Evolutionary conservation across 1,140 invertebrate genomes (phyloP).

Genomic region (Cataglyphis hispanica): DNA sequence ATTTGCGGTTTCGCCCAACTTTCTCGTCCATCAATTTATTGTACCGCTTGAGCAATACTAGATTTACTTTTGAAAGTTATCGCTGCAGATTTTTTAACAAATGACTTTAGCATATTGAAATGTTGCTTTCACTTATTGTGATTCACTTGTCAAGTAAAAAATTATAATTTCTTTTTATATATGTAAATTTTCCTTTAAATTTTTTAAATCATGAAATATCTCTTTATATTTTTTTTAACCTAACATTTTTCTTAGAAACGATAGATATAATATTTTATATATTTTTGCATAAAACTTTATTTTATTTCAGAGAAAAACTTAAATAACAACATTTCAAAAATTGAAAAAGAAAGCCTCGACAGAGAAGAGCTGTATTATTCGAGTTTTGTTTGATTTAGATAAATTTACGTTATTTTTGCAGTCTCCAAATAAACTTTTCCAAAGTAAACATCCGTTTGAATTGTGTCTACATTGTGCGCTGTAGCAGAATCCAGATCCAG

Average conservation of each 20-base stretch:
- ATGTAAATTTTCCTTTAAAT: neutral
- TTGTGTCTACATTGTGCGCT: neutral
- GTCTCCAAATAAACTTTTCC: neutral
- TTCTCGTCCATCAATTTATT: neutral
- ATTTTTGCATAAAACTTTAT: neutral
- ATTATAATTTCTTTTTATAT: neutral
- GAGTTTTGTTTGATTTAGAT: neutral
- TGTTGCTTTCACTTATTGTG: neutral
- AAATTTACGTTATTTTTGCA: neutral
- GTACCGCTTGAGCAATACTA: neutral
- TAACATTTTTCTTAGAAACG: neutral
- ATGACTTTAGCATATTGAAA: neutral
- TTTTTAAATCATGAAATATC: neutral
- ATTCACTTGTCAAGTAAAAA: neutral
- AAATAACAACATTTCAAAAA: no score
- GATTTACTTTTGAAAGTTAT: neutral
- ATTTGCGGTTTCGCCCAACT: slow-evolving; percentile 60
- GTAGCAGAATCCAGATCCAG: no score
- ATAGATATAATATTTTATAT: neutral
- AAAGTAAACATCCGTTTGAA: neutral
- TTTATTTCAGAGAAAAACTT: no score
- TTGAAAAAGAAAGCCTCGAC: no score
- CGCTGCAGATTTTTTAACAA: neutral
- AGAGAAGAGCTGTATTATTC: no score
- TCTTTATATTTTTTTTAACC: neutral